Conservation (phyloP, 2,888 invertebrate genomes). For the Folsomia candida region DNA sequence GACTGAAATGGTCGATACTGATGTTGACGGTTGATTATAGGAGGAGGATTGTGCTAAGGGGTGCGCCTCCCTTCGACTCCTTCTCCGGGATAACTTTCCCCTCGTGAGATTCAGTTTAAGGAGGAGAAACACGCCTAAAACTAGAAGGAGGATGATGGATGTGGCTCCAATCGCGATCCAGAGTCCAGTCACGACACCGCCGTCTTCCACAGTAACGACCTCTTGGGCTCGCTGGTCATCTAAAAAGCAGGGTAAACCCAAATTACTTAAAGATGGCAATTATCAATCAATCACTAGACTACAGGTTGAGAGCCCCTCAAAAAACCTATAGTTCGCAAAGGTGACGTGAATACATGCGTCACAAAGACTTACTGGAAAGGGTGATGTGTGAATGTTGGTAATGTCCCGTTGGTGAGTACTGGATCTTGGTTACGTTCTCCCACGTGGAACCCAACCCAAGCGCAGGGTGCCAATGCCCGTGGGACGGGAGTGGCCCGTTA, state of each 20-base stretch:
- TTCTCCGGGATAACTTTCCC: slow-evolving; percentile 9
- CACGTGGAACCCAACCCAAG: slow-evolving; percentile 70
- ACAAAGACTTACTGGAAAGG: background rate
- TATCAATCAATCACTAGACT: no score
- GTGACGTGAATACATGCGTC: no score
- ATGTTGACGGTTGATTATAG: background rate
- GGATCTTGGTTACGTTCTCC: slow-evolving; percentile 64
- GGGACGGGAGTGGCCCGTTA: slow-evolving; percentile 70
- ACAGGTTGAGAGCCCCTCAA: no score
- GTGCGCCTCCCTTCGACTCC: slow-evolving; percentile 51
- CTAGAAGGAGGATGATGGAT: slow-evolving; percentile 64
- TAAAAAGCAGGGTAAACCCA: no score
- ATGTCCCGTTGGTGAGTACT: slow-evolving; percentile 64
- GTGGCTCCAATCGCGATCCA: slow-evolving; percentile 71
- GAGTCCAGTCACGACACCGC: slow-evolving; percentile 54
- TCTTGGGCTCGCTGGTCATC: slow-evolving; percentile 30
- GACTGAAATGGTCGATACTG: background rate
- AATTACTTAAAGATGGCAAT: no score
- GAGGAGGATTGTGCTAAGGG: background rate
- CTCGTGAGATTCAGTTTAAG: slow-evolving; percentile 52
- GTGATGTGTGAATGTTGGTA: slow-evolving; percentile 53
- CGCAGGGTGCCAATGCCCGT: slow-evolving; percentile 66
- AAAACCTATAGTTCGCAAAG: no score
- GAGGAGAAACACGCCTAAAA: slow-evolving; percentile 64
- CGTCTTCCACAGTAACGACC: slow-evolving; percentile 43